Evolutionary conservation across 2,888 invertebrate species (phyloP), one percentile per base, ranked within the genome.

Genomic region (Caenorhabditis imperialis): DNA sequence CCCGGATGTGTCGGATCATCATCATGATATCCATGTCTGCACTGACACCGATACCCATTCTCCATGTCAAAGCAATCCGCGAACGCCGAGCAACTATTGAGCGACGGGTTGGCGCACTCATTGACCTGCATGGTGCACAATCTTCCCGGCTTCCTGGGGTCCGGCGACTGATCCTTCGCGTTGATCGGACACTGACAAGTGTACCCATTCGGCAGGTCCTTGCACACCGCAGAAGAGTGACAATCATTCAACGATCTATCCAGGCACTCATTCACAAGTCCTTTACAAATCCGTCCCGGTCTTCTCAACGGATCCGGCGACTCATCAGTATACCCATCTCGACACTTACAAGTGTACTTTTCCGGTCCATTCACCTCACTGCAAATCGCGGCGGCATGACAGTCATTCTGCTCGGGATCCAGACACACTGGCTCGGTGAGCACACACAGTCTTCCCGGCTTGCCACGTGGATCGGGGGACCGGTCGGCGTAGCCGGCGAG

Each of bases 291-390:
- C 35, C 88, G 63, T 14, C 88, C 88, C 4, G 88, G 86, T 14
- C 81, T 65, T 22, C 70, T 48, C 12, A 27, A 23, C 25, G 69
- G 73, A 58, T 85, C 81, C 3, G 85, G 87, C 8, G 83, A 84
- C 50, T 86, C 82, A 89, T 94, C 93, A 0, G 92, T 91, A 88
- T 91, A 93, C 3, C 93, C 94, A 88, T 94, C 94, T 58, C 92
- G 91, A 86, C 95, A 95, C 81, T 93, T 93, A 89, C 96, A 96
- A 0, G 94, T 94, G 89, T 94, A 96, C 42, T 83, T 78, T 16
- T 77, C 78, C 3, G 69, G 57, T 27, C 77, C 72, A 42, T 55
- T 60, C 14, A 73, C 72, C 50, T 85, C 85, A 40, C 77, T 78
- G 69, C 88, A 88, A 51, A 88, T 86, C 35, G 88, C 88, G 16